Percentiles rank a stretch among this genome's conserved stretches.
Conservation (phyloP, 2,797 vertebrate genomes). For the Silurus lanzhouensis region DNA sequence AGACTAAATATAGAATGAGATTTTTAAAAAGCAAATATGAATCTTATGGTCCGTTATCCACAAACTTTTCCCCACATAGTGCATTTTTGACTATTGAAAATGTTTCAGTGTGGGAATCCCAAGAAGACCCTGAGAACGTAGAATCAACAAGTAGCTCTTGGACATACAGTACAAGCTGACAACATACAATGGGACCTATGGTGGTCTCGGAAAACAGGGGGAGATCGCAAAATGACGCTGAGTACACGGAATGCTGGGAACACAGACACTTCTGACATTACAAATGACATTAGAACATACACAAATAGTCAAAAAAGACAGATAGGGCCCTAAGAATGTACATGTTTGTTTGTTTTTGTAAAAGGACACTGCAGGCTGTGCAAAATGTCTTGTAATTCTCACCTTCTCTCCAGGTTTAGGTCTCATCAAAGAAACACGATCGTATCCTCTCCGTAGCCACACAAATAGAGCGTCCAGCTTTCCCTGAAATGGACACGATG, state of each 20-base stretch:
- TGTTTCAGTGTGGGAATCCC: no score
- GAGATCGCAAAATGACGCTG: neutral
- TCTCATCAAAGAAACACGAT: constrained; percentile 94
- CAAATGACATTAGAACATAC: neutral
- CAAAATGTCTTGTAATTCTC: constrained; percentile 42
- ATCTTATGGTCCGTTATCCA: no score
- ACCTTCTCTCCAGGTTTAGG: constrained; percentile 97
- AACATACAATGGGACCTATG: neutral
- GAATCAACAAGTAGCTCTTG: neutral
- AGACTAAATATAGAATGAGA: no score
- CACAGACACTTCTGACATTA: neutral
- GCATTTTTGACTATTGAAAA: no score
- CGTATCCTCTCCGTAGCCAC: constrained; percentile 88
- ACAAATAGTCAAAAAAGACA: neutral
- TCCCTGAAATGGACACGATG: constrained; percentile 73
- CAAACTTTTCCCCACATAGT: no score
- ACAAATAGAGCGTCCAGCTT: constrained; percentile 94
- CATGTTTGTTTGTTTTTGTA: neutral
- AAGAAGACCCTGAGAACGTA: neutral
- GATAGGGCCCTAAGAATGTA: neutral
- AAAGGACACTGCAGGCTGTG: neutral
- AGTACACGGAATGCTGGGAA: neutral
- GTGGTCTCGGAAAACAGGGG: neutral
- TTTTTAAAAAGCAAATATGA: no score
- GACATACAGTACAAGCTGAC: neutral